Evolutionary conservation across 2,888 invertebrate genomes (phyloP).

Genomic region (Tyria jacobaeae): DNA sequence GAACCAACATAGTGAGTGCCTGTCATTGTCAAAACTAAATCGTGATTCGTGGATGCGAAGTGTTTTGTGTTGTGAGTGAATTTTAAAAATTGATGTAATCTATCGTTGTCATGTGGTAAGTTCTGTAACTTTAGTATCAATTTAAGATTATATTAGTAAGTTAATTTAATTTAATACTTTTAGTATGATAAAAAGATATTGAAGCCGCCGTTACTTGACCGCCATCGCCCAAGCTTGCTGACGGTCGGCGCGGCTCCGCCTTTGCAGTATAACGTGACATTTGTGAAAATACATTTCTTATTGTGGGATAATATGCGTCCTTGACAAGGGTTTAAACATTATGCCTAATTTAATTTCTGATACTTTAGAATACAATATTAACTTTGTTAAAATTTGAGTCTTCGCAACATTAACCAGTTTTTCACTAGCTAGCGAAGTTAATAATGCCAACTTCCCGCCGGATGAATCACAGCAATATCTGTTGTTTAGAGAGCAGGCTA

Average conservation of each 20-base stretch:
- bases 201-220: conserved; percentile 82
- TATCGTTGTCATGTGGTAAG: conserved; percentile 82
- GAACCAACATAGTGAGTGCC: conserved; percentile 24
- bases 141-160: conserved; percentile 13
- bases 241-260: conserved; percentile 73
- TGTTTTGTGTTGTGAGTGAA: conserved; percentile 84
- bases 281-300: conserved; percentile 41
- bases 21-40: conserved; percentile 58
- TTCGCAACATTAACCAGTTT: conserved; percentile 56
- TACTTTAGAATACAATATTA: conserved; percentile 38
- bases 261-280: conserved; percentile 66
- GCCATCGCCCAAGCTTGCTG: conserved; percentile 82
- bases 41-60: conserved; percentile 67
- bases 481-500: conserved; percentile 28
- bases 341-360: conserved; percentile 40
- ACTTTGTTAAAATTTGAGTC: conserved; percentile 35
- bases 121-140: conserved; percentile 44
- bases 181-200: conserved; percentile 41
- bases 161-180: conserved; percentile 14
- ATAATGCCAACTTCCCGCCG: conserved; percentile 58
- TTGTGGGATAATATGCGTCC: conserved; percentile 26
- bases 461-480: conserved; percentile 62
- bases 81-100: conserved; percentile 70
- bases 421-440: conserved; percentile 33
- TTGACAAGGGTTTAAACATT: conserved; percentile 14